Evolutionary conservation across 2,888 invertebrate species (phyloP).

Genomic region (Drosophila paramelanica): DNA sequence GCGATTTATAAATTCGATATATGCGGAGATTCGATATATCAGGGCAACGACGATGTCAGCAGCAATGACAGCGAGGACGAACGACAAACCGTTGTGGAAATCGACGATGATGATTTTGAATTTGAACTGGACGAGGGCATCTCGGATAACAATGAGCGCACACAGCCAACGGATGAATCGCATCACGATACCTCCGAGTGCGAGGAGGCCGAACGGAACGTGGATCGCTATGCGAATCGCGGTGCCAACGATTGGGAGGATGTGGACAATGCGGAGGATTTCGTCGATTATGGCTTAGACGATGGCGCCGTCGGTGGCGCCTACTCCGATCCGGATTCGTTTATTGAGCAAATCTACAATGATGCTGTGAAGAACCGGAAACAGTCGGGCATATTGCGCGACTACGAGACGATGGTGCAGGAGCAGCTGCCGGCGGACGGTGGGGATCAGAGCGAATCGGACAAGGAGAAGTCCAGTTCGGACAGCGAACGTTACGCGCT

Average conservation of each 20-base stretch:
- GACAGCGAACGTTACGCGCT: slow-evolving; percentile 73
- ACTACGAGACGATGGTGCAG: slow-evolving; percentile 82
- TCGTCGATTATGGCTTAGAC: slow-evolving; percentile 50
- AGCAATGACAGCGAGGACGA: slow-evolving; percentile 83
- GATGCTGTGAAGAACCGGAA: slow-evolving; percentile 83
- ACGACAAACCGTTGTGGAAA: slow-evolving; percentile 83
- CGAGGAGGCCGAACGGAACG: slow-evolving; percentile 83
- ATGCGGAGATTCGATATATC: slow-evolving; percentile 22
- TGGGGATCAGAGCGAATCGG: slow-evolving; percentile 55
- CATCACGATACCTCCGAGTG: slow-evolving; percentile 84
- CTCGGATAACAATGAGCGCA: slow-evolving; percentile 82
- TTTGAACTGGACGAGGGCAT: slow-evolving; percentile 83
- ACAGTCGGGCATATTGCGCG: slow-evolving; percentile 82
- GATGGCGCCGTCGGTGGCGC: slow-evolving; percentile 82
- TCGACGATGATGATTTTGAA: slow-evolving; percentile 76
- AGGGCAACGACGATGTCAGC: slow-evolving; percentile 67
- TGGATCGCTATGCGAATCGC: slow-evolving; percentile 80
- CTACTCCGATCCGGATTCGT: slow-evolving; percentile 81
- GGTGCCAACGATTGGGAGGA: slow-evolving; percentile 83
- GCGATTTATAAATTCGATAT: slow-evolving; percentile 68
- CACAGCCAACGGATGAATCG: slow-evolving; percentile 83
- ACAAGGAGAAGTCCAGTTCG: slow-evolving; percentile 64
- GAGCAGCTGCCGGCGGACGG: slow-evolving; percentile 64
- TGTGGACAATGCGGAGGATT: slow-evolving; percentile 57
- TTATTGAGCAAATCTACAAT: slow-evolving; percentile 84